phyloP scores from a whole-genome alignment of 2,113 vertebrate species.

The Syrrhaptes paradoxus region DNA sequence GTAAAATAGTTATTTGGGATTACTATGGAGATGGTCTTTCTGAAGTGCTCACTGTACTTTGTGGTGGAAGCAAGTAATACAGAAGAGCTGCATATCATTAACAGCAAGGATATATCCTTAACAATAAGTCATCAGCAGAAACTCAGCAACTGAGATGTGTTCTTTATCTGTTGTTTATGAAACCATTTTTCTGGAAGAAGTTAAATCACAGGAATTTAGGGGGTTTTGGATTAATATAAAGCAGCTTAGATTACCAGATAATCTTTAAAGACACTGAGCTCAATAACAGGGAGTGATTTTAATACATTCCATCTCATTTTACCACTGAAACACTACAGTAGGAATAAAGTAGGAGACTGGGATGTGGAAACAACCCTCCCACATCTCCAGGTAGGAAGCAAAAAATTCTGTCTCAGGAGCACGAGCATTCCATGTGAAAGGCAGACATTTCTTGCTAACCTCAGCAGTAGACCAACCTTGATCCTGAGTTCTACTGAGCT shows the following conservation, averaged over 20 bases:
- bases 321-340: neutral
- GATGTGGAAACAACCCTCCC: neutral
- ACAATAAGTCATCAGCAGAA: neutral
- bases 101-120: neutral
- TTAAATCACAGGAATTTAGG: neutral
- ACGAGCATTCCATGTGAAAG: neutral
- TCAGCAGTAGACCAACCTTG: neutral
- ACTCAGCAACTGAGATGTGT: neutral
- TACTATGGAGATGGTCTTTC: neutral
- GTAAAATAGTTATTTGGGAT: neutral
- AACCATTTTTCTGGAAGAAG: neutral
- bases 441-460: neutral
- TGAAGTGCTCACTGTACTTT: neutral
- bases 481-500: neutral
- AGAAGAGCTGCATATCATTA: neutral
- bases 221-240: neutral
- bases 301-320: neutral
- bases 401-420: neutral
- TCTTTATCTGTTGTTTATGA: neutral
- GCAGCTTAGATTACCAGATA: neutral
- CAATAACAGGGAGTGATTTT: neutral
- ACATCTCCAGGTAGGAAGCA: neutral
- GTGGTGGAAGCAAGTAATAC: neutral
- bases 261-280: neutral
- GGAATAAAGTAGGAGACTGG: neutral